Conservation (phyloP, 2,113 vertebrate genomes). For the Neotragus moschatus region DNA sequence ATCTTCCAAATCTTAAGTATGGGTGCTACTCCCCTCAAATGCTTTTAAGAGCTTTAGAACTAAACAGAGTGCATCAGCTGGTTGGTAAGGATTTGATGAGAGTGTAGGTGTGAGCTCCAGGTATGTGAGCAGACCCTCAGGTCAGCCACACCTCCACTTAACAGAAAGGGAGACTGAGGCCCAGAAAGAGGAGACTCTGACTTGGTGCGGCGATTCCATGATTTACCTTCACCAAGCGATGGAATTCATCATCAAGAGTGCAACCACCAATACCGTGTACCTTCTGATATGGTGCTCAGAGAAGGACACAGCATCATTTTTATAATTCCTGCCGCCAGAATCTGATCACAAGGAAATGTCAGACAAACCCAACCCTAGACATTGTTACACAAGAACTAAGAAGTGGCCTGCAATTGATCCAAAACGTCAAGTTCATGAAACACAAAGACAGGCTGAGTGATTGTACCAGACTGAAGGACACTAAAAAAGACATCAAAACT, state of each 20-base stretch:
- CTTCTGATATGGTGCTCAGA: rapidly evolving
- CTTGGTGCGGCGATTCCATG: not conserved
- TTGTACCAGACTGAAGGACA: not conserved
- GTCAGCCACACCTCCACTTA: not conserved
- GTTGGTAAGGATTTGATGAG: not conserved
- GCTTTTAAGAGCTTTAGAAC: not conserved
- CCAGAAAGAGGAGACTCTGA: not conserved
- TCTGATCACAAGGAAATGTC: not conserved
- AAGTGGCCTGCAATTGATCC: not conserved
- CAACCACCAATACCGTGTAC: rapidly evolving
- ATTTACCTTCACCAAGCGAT: not conserved
- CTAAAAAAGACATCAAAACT: not conserved
- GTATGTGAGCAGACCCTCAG: not conserved
- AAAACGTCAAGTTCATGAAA: not conserved
- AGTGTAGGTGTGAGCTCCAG: not conserved
- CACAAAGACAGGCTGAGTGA: not conserved
- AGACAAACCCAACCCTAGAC: not conserved
- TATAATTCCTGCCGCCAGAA: not conserved
- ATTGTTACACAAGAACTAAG: not conserved
- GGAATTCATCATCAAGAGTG: not conserved
- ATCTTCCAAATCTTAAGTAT: not conserved
- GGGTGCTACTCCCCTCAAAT: not conserved
- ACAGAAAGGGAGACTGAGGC: not conserved
- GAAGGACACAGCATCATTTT: not conserved
- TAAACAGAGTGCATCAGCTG: not conserved